phyloP scores from a whole-genome alignment of 1,140 invertebrate species.

The Anoplophora glabripennis region DNA sequence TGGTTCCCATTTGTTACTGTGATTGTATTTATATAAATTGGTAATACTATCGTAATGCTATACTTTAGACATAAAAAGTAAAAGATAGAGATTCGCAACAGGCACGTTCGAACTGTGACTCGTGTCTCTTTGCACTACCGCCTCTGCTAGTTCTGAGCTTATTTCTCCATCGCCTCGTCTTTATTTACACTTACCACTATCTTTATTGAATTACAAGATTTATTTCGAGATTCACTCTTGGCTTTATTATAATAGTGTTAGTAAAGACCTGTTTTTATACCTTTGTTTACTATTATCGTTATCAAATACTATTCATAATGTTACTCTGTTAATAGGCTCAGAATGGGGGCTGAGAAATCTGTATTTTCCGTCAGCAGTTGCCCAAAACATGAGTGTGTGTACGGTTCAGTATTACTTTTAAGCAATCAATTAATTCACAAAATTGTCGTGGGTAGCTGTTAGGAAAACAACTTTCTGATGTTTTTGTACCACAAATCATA shows the following conservation, averaged over 20 bases:
- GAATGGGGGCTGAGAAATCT: too few species aligned
- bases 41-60: background rate
- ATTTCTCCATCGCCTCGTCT: too few species aligned
- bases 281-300: background rate
- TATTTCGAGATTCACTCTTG: too few species aligned
- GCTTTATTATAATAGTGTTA: too few species aligned
- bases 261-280: background rate
- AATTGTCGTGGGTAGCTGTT: background rate
- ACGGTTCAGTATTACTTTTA: conserved; percentile 9
- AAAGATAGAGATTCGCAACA: background rate
- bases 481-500: conserved; percentile 1
- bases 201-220: too few species aligned
- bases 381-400: background rate
- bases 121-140: too few species aligned
- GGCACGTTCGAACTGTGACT: too few species aligned
- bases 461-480: conserved; percentile 1
- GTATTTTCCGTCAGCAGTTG: background rate
- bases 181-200: too few species aligned
- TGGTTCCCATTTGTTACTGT: conserved; percentile 40
- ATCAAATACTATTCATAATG: background rate
- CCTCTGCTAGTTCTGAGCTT: too few species aligned
- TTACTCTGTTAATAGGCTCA: too few species aligned
- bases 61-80: background rate
- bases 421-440: background rate
- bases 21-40: conserved; percentile 41